These are phyloP conservation scores for Fragum fragum DNA, from an alignment of 2,888 invertebrate genomes.

Conservation along the genomic window DNA sequence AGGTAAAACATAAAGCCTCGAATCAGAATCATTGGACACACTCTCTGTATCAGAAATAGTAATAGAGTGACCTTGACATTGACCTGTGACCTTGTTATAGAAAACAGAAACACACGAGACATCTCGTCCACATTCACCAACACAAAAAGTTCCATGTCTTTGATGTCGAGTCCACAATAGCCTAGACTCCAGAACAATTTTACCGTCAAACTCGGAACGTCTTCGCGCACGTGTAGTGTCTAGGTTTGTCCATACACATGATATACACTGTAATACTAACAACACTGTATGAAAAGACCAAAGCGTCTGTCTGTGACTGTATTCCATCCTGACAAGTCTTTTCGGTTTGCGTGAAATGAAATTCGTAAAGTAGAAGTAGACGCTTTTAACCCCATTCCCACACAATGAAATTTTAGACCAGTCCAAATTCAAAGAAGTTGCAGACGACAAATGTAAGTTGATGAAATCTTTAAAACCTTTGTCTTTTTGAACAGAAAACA, in stretches of 20 bases:
- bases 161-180: conserved; percentile 37
- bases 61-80: conserved; percentile 60
- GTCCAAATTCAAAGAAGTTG: too few species aligned
- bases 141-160: conserved; percentile 28
- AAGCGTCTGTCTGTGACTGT: not conserved
- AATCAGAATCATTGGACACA: not conserved
- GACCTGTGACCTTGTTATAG: conserved; percentile 41
- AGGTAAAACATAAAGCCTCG: conserved; percentile 36
- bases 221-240: conserved; percentile 5
- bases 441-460: too few species aligned
- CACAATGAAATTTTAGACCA: too few species aligned
- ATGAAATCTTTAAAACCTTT: too few species aligned
- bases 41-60: conserved; percentile 24
- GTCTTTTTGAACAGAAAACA: too few species aligned
- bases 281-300: not conserved
- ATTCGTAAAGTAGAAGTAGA: too few species aligned
- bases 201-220: conserved; percentile 5
- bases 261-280: not conserved
- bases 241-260: not conserved
- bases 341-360: too few species aligned
- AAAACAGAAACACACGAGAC: conserved; percentile 43
- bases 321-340: not conserved
- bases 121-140: conserved; percentile 50
- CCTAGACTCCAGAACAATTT: conserved; percentile 4
- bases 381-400: too few species aligned